Evolutionary conservation across 2,113 vertebrate genomes (phyloP), one percentile per base, ranked within the genome.

Genomic region (Salvelinus fontinalis): DNA sequence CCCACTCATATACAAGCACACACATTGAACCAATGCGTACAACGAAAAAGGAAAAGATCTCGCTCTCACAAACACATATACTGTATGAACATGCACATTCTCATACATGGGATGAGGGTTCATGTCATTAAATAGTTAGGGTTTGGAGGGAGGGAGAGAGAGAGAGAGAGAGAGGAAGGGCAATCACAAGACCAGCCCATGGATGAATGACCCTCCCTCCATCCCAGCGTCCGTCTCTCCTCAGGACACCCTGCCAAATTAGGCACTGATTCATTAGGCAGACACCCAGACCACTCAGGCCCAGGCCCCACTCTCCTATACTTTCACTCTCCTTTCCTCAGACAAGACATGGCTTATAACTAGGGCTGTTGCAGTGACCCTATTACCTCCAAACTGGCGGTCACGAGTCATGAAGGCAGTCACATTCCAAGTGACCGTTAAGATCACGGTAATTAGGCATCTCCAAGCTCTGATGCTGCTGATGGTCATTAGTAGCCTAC

Each of bases 151-250:
- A 67, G 29, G 27, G 66, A 67, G 66, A 29, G 29, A 29, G 29
- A 27, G 66, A 67, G 29, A 67, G 66, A 29, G 29, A 29, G 29
- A 27, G 66, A 67, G 29, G 71, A 74, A 59, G 67, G 22, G 51
- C 34, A 68, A 82, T 84, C 80, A 84, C 73, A 49, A 80, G 82
- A 82, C 71, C 20, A 26, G 24, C 54, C n/a, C 74, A 57, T 27
- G 65, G 27, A 27, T 67, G 65, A 13, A 22, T 31, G 8, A 39
- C 64, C 54, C 62, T 31, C 68, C 75, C 34, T 76, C 74, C 72
- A 51, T 27, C 5, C 22, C 34, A 34, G 74, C 49, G 27, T 60
- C 48, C 11, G 18, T 57, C 67, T 76, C 79, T 67, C 67, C 54
- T 59, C 68, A 27, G 71, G 75, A 62, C 80, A 51, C 29, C 18